A percentile compares a stretch with the other conserved stretches of the same genome.
Conservation (phyloP, 2,113 vertebrate genomes). For the Origma solitaria region DNA sequence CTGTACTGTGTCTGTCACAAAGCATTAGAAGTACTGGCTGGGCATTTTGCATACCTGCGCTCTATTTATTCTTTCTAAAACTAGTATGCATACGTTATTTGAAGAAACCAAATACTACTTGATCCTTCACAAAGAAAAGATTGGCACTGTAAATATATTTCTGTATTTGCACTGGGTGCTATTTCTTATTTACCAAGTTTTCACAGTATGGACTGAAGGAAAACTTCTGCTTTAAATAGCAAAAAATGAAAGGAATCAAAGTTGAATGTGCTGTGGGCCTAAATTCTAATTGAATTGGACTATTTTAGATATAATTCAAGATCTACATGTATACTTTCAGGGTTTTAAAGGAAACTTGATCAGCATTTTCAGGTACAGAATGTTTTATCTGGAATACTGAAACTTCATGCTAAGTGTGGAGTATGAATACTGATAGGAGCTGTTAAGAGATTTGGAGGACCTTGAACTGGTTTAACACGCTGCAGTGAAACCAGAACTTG, state of each 20-base stretch:
- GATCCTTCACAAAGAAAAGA: not conserved
- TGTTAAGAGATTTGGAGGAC: not conserved
- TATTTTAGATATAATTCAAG: not conserved
- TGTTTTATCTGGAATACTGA: not conserved
- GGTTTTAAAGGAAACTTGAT: not conserved
- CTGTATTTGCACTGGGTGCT: not conserved
- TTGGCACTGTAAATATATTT: not conserved
- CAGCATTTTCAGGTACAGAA: not conserved
- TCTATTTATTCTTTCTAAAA: not conserved
- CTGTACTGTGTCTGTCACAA: fast-evolving
- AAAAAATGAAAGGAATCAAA: not conserved
- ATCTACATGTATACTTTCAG: not conserved
- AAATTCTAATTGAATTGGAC: not conserved
- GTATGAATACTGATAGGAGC: not conserved
- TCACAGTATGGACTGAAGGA: not conserved
- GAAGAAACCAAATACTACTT: not conserved
- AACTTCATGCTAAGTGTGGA: not conserved
- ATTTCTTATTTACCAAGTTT: not conserved
- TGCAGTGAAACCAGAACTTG: not conserved
- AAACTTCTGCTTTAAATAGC: not conserved
- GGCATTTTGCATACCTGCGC: not conserved
- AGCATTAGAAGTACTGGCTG: not conserved
- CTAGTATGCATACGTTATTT: not conserved
- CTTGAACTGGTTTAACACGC: not conserved
- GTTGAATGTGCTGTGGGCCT: not conserved